Evolutionary conservation across 1,140 invertebrate species (phyloP), one percentile per base, ranked within the genome.

Genomic region (Andrena cerasifolii): DNA sequence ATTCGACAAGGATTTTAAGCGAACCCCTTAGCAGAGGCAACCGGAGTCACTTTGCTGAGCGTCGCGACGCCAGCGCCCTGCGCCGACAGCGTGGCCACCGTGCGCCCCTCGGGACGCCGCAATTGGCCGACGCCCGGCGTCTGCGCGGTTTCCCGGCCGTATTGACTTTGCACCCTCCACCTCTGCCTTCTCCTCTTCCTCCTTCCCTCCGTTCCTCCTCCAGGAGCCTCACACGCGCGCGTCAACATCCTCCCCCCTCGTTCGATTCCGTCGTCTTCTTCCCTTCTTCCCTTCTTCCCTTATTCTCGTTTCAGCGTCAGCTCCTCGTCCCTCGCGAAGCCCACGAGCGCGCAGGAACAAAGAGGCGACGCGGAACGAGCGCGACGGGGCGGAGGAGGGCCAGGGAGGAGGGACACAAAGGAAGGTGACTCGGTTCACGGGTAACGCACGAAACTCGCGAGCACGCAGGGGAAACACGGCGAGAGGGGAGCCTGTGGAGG

Each of bases 131-230:
- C 68, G 33, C 58, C 45, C 43, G 43, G 90, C 85, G 89, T 88
- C 85, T 90, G 91, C 91, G 90, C 86, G 71, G 62, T 76, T 62
- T 53, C 12, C 24, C 76, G 77, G 56, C 79, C 84, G 90, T 92
- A 92, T 92, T 91, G 91, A 92, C 91, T 92, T 91, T 91, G 79
- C 84, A 74, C 59, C 77, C 71, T 49, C 58, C 49, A 31, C 75
- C 67, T 36, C 36, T 26, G 31, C 36, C 14, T 18, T 26, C 33
- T 56, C 4, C 49, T 18, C 49, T 18, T 33, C 26, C n/a, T 21
- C 77, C 33, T n/a, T 33, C 67, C 21, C 28, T 47, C 10, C 14
- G 59, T 77, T 70, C 62, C 65, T 66, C 33, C 16, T 31, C 28
- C 26, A n/a, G 33, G 26, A 16, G 10, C 59, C 36, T 56, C 33